Evolutionary conservation across 2,888 invertebrate species (phyloP).

Genomic region (Brachyopa scutellaris): DNA sequence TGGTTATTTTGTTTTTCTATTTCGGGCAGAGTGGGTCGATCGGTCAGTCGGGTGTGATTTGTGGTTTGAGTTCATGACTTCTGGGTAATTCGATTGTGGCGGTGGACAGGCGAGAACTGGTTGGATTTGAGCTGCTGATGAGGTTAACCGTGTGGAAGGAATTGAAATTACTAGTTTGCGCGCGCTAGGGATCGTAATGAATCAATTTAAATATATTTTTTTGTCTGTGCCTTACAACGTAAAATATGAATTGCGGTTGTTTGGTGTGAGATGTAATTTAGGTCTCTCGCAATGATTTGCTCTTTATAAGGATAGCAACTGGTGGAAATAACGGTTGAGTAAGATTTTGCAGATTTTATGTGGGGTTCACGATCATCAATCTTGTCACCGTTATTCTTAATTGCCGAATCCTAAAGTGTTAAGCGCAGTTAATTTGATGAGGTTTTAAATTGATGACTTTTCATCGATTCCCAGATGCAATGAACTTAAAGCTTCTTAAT

Average conservation of each 20-base stretch:
- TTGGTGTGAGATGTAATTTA: neutral
- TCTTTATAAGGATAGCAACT: neutral
- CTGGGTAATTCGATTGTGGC: constrained; percentile 62
- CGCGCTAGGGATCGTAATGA: constrained; percentile 64
- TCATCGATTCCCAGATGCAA: no score
- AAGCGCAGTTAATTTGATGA: no score
- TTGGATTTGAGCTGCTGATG: constrained; percentile 59
- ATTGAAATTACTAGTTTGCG: constrained; percentile 60
- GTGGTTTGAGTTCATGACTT: constrained; percentile 71
- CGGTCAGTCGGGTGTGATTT: constrained; percentile 71
- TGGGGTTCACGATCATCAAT: no score
- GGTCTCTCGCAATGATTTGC: neutral
- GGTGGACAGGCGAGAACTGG: constrained; percentile 51
- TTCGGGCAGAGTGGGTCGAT: constrained; percentile 71
- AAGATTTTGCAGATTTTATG: constrained; percentile 1
- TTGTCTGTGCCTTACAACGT: neutral
- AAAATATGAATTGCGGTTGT: constrained; percentile 19
- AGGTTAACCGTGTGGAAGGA: constrained; percentile 68
- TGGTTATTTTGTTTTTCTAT: neutral
- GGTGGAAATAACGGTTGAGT: neutral
- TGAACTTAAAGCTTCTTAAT: no score
- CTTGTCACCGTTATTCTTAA: no score
- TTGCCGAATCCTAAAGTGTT: no score
- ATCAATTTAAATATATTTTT: constrained; percentile 66
- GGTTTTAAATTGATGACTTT: no score